Conservation (phyloP, 2,888 invertebrate genomes). For the Perdita meconis region DNA sequence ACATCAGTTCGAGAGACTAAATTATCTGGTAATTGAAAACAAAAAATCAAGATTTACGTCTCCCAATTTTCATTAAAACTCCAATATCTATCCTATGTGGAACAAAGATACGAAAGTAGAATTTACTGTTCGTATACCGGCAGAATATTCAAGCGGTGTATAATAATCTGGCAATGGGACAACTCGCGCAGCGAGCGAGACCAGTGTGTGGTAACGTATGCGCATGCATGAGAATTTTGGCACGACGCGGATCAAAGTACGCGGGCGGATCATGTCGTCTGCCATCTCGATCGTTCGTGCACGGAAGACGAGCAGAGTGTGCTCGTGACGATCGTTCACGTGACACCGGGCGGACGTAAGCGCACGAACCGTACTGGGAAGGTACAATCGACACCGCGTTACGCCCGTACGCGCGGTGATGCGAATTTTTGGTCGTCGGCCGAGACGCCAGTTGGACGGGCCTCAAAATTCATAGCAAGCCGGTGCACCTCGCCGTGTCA, state of each 20-base stretch:
- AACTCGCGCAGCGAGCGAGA: background rate
- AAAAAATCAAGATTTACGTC: too few relatives aligned
- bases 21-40: too few relatives aligned
- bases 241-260: conserved; percentile 11
- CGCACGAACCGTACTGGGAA: conserved; percentile 1
- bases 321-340: conserved; percentile 41
- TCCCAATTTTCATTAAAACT: too few relatives aligned
- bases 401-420: conserved; percentile 14
- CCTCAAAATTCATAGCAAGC: conserved; percentile 35
- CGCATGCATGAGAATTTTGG: conserved; percentile 21
- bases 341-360: background rate
- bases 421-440: conserved; percentile 40
- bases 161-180: background rate
- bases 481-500: background rate
- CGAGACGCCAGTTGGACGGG: conserved; percentile 43
- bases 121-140: background rate
- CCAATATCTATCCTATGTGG: too few relatives aligned
- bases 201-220: background rate
- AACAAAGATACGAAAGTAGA: too few relatives aligned
- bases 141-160: background rate
- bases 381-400: background rate
- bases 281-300: conserved; percentile 19
- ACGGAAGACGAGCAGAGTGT: conserved; percentile 12
- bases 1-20: too few relatives aligned
- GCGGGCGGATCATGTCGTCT: background rate